Base-by-base conservation (phyloP, 2,797 vertebrate genomes). In the Coregonus suidteri region DNA sequence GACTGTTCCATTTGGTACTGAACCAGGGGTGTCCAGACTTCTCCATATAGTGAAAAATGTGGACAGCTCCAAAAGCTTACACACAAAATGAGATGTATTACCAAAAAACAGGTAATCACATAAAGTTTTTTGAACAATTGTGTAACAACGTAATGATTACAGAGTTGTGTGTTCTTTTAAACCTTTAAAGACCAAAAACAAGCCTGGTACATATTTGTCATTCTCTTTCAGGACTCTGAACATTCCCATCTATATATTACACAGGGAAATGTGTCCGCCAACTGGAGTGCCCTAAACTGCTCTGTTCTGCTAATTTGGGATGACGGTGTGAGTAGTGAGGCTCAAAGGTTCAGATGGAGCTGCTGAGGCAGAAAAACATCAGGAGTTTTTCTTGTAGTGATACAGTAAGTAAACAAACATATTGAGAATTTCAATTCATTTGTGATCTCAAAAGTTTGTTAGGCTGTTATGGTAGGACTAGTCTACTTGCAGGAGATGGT, bases 1-100 rank as follows among this genome's bases (percentile, higher is more conserved):
- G 88, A 85, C 73, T 30, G 73, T 78, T 87, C 82, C 83, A 88
- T 71, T 14, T 70, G 30, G 53, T 64, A 77, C 69, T 76, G 75
- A 74, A 11, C 25, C 0, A 35, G 68, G 81, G 82, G 80, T 31
- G 75, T 34, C 20, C 59, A 74, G 18, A 82, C 15, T 54, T 59
- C n/a, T 30, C 62, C 20, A 65, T 77, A 15, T 34, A 64, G 30
- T 30, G 70, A 52, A 76, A 15, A 20, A 75, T 68, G 5, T 69
- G 34, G 4, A 69, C 13, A 65, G 25, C 25, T 65, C 15, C 16
- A 56, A 56, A 56, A 18, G 1, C 5, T 18, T 18, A n/a, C n/a
- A 47, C 41, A 47, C 9, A 47, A 47, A 47, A 47, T 47, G 9
- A 13, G 9, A 47, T 13, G 41, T 3, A 47, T 47, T 47, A 47